These are phyloP conservation scores for Eutrigla gurnardus DNA, from an alignment of 2,797 vertebrate species.

Conservation along the genomic window DNA sequence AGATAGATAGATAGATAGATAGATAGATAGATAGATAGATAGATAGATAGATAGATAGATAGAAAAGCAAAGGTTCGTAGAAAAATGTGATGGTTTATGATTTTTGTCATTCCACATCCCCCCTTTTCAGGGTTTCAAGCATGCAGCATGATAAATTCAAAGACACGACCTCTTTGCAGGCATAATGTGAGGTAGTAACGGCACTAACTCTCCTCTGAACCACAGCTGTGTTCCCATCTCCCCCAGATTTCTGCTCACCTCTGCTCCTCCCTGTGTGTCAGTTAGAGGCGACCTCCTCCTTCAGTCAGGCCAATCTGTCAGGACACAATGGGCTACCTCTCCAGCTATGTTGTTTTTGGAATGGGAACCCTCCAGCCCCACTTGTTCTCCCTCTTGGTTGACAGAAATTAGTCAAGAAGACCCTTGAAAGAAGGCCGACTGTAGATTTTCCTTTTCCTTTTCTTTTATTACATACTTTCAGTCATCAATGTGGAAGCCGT, in stretches of 20 bases:
- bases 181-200: slow-evolving; percentile 74
- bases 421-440: slow-evolving; percentile 81
- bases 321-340: slow-evolving; percentile 86
- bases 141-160: slow-evolving; percentile 42
- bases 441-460: slow-evolving; percentile 27
- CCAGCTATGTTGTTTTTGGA: slow-evolving; percentile 92
- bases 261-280: slow-evolving; percentile 88
- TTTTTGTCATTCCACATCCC: slow-evolving; percentile 9
- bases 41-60: slow-evolving; percentile 34
- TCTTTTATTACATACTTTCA: slow-evolving; percentile 49
- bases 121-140: background rate
- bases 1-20: slow-evolving; percentile 14
- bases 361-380: slow-evolving; percentile 79
- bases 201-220: slow-evolving; percentile 81
- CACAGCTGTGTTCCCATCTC: slow-evolving; percentile 87
- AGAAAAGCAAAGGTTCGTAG: slow-evolving; percentile 19
- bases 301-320: slow-evolving; percentile 83
- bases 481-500: slow-evolving; percentile 61
- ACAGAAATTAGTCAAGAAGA: slow-evolving; percentile 89
- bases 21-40: slow-evolving; percentile 37
- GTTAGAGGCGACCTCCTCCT: slow-evolving; percentile 81
- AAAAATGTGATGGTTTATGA: background rate
- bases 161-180: slow-evolving; percentile 44
- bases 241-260: slow-evolving; percentile 84
- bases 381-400: slow-evolving; percentile 88